phyloP scores from a whole-genome alignment of 2,113 vertebrate species.

The Marmota flaviventris region DNA sequence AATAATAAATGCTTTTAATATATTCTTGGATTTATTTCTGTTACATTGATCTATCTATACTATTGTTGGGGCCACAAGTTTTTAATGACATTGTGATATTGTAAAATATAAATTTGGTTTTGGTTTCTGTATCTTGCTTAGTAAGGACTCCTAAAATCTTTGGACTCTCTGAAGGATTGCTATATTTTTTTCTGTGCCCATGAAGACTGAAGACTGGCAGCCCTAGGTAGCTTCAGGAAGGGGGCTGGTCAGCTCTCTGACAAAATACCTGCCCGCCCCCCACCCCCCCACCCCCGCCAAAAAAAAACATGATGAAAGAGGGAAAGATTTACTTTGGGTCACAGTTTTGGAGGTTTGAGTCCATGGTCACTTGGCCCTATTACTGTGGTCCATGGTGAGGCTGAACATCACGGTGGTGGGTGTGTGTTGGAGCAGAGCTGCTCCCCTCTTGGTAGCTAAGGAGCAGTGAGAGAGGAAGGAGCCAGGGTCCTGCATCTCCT shows the following conservation, averaged over 20 bases:
- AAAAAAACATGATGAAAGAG: neutral
- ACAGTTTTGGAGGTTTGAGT: neutral
- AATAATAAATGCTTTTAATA: neutral
- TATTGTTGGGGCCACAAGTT: neutral
- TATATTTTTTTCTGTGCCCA: neutral
- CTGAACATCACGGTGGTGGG: neutral
- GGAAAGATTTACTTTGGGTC: neutral
- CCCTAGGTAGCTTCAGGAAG: neutral
- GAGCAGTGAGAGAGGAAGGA: too few relatives aligned
- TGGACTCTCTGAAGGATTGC: neutral
- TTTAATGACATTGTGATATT: neutral
- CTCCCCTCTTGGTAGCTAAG: too few relatives aligned
- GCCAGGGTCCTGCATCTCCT: too few relatives aligned
- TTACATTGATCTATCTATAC: neutral
- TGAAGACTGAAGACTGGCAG: neutral
- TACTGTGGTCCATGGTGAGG: neutral
- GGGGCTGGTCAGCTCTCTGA: neutral
- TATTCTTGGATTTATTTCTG: neutral
- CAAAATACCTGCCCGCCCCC: neutral
- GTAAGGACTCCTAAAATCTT: neutral
- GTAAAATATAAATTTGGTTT: neutral
- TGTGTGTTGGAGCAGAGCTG: neutral
- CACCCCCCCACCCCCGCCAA: too few relatives aligned
- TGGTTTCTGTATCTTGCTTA: neutral
- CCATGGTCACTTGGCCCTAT: neutral